Percentiles rank a stretch among this genome's conserved stretches.
These are phyloP conservation scores for Mus spretus DNA, from an alignment of 2,797 vertebrate genomes.

Conservation along the genomic window DNA sequence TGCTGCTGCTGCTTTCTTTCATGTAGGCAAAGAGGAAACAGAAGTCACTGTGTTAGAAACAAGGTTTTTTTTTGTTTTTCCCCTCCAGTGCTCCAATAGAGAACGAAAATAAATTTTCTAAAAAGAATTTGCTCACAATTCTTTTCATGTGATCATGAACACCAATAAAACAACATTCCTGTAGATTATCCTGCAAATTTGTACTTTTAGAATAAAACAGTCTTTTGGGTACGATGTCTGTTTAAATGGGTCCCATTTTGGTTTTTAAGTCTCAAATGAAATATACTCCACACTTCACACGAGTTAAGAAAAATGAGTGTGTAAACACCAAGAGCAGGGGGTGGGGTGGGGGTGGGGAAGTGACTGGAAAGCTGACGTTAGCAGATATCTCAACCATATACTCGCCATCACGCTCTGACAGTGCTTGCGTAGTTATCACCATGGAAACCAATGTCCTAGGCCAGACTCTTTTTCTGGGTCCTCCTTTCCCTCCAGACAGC, in stretches of 20 bases:
- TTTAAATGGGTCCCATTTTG: background rate
- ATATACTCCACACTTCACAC: slow-evolving; percentile 2
- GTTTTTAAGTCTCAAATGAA: slow-evolving; percentile 50
- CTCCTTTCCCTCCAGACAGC: slow-evolving; percentile 54
- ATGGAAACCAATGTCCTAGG: slow-evolving; percentile 72
- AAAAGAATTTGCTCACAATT: slow-evolving; percentile 44
- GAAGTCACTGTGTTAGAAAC: slow-evolving; percentile 25
- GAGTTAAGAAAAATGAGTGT: slow-evolving; percentile 22
- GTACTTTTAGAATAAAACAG: background rate
- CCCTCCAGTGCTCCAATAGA: background rate
- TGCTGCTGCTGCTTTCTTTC: slow-evolving; percentile 22
- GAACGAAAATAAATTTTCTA: slow-evolving; percentile 31
- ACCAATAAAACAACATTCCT: background rate
- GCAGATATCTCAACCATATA: background rate
- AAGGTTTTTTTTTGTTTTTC: background rate
- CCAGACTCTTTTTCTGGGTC: slow-evolving; percentile 31
- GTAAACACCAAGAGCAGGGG: background rate
- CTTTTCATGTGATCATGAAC: background rate
- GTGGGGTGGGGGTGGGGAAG: background rate
- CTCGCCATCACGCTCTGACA: slow-evolving; percentile 38
- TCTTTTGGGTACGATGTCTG: background rate
- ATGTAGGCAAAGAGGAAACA: slow-evolving; percentile 49
- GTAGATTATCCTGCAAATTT: background rate
- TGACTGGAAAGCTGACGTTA: background rate
- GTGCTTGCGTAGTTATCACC: slow-evolving; percentile 53